Evolutionary conservation across 2,888 invertebrate species (phyloP), one percentile per base, ranked within the genome.

Genomic region (Athalia circularis): DNA sequence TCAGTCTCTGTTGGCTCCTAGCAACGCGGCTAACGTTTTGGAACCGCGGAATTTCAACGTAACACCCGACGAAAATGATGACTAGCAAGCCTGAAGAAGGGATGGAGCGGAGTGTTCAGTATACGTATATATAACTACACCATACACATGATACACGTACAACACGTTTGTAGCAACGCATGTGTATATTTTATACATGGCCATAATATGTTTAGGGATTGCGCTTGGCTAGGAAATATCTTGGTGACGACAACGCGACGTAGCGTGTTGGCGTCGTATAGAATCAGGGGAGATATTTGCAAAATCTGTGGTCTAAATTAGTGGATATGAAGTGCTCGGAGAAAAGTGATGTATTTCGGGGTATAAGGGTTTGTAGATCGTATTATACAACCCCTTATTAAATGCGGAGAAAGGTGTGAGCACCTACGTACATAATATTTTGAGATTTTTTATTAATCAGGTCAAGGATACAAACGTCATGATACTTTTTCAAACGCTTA

Each of bases 271-370:
- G n/a, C 11, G 61, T 6, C 61, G 54, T 54, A 11, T n/a, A 54
- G n/a, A 54, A 54, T 45, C 50, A 45, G 29, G 9, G 9, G n/a
- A 29, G 61, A 43, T 74, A 61, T 74, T 74, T 54, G 11, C 61
- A 59, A 74, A 74, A 74, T 74, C 61, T 61, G 47, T 9, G 74
- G 13, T 61, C 62, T 74, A 76, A 76, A 76, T 76, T 65, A 43
- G 76, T 9, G 59, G 45, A 29, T 29, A 29, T 29, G 29, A 29
- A 29, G 29, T 29, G 29, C 29, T 29, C 29, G 29, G 29, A 29
- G 29, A 29, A 29, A 29, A 29, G 29, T 29, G 29, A 2, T 0
- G 29, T 29, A 29, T 29, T 29, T 29, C 2, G 29, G 29, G 29
- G 29, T 29, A n/a, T n/a, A 29, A 29, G 29, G 29, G 29, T 29